These are phyloP conservation scores for Barbus barbus DNA, from an alignment of 2,113 vertebrate genomes.

Conservation along the genomic window DNA sequence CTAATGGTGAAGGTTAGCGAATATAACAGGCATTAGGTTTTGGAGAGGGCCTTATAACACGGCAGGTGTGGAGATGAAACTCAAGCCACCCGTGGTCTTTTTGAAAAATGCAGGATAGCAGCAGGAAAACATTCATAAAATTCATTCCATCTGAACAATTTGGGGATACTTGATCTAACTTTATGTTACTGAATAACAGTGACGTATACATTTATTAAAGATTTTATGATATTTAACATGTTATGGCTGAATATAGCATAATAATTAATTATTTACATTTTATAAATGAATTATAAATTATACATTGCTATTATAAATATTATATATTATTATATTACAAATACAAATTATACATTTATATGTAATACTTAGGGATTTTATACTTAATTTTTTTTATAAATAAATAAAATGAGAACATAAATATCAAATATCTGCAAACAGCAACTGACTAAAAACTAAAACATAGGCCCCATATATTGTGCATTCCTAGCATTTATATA, in stretches of 20 bases:
- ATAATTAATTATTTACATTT: too few relatives aligned
- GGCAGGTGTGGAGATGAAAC: constrained; percentile 76
- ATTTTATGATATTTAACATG: neutral
- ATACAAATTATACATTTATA: too few relatives aligned
- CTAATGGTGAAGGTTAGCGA: constrained; percentile 69
- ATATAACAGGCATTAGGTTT: constrained; percentile 68
- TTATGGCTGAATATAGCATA: neutral
- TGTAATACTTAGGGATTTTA: too few relatives aligned
- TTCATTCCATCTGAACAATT: neutral
- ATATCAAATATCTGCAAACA: too few relatives aligned
- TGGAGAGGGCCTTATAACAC: constrained; percentile 62
- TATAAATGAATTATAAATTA: too few relatives aligned
- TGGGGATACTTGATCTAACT: neutral
- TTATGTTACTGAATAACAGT: neutral
- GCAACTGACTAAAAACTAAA: too few relatives aligned
- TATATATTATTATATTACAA: too few relatives aligned
- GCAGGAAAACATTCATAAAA: constrained; percentile 15
- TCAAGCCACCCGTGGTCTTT: constrained; percentile 49
- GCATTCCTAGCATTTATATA: neutral
- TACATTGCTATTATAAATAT: too few relatives aligned
- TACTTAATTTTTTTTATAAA: too few relatives aligned
- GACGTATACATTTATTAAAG: neutral
- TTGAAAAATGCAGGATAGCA: neutral
- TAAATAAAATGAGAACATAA: too few relatives aligned
- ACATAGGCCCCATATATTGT: neutral